Conservation (phyloP, 1,140 invertebrate species). For the Drosophila funebris region DNA sequence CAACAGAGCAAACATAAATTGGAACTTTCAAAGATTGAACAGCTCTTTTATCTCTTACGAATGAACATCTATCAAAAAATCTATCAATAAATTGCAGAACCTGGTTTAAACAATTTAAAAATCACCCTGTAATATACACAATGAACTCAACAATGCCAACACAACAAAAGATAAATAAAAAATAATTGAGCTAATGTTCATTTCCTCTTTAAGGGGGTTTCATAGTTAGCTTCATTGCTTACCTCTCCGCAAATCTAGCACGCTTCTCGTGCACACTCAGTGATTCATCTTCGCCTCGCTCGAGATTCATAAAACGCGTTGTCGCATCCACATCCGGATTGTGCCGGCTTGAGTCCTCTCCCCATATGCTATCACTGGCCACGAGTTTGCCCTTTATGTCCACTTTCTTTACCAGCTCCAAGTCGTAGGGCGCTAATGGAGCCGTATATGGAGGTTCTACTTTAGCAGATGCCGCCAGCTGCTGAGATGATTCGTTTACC, state of each 20-base stretch:
- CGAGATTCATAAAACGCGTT: constrained; percentile 50
- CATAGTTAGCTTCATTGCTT: constrained; percentile 3
- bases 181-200: constrained; percentile 59
- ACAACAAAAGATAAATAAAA: constrained; percentile 30
- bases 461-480: constrained; percentile 21
- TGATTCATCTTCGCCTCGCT: constrained; percentile 46
- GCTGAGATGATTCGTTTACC: constrained; percentile 34
- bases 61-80: not conserved
- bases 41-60: not conserved
- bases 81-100: too few relatives aligned
- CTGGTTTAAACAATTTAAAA: not conserved
- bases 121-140: constrained; percentile 52
- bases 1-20: not conserved
- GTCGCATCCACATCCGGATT: not conserved
- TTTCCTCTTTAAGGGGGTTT: constrained; percentile 35
- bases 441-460: constrained; percentile 56
- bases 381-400: constrained; percentile 39
- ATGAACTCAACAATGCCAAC: constrained; percentile 27
- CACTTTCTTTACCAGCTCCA: constrained; percentile 58
- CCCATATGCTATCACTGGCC: constrained; percentile 41
- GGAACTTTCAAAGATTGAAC: not conserved
- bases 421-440: constrained; percentile 62
- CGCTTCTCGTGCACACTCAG: constrained; percentile 49
- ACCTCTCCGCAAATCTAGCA: constrained; percentile 55
- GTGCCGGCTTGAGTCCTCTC: not conserved